A percentile compares a stretch with the other conserved stretches of the same genome.
These are phyloP conservation scores for Tuberolachnus salignus DNA, from an alignment of 2,888 invertebrate genomes.

Conservation along the genomic window DNA sequence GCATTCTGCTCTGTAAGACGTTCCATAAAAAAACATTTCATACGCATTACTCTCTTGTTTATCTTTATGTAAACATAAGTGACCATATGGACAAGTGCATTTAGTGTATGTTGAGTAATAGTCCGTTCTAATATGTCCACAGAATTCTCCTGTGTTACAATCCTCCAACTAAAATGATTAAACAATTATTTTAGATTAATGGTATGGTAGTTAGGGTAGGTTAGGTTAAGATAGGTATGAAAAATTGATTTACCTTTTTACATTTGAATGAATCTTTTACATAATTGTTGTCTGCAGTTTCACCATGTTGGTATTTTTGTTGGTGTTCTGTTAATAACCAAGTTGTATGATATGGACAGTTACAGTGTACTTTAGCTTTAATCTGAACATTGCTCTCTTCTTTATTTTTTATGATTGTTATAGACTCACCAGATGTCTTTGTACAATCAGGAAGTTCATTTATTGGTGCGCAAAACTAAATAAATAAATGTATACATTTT, in stretches of 20 bases:
- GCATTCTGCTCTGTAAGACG: constrained; percentile 68
- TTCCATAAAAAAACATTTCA: constrained; percentile 67
- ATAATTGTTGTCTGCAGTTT: constrained; percentile 59
- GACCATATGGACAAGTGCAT: constrained; percentile 69
- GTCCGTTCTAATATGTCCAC: constrained; percentile 70
- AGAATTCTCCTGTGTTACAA: constrained; percentile 68
- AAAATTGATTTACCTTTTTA: constrained; percentile 20
- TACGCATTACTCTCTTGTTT: constrained; percentile 63
- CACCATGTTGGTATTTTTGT: constrained; percentile 61
- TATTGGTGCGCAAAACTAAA: constrained; percentile 66
- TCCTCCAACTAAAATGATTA: constrained; percentile 63
- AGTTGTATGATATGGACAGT: constrained; percentile 59
- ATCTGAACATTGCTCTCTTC: constrained; percentile 61
- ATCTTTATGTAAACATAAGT: constrained; percentile 68
- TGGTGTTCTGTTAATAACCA: constrained; percentile 64
- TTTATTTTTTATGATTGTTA: constrained; percentile 44
- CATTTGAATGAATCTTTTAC: constrained; percentile 43
- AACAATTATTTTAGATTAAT: constrained; percentile 5
- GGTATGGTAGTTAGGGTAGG: no score
- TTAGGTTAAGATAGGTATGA: neutral
- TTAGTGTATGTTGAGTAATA: constrained; percentile 69
- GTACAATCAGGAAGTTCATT: constrained; percentile 60
- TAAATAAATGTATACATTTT: constrained; percentile 5
- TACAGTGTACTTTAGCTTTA: constrained; percentile 62
- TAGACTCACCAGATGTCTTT: constrained; percentile 20